phyloP scores from a whole-genome alignment of 1,140 invertebrate species.

The Drosophila lowei region DNA sequence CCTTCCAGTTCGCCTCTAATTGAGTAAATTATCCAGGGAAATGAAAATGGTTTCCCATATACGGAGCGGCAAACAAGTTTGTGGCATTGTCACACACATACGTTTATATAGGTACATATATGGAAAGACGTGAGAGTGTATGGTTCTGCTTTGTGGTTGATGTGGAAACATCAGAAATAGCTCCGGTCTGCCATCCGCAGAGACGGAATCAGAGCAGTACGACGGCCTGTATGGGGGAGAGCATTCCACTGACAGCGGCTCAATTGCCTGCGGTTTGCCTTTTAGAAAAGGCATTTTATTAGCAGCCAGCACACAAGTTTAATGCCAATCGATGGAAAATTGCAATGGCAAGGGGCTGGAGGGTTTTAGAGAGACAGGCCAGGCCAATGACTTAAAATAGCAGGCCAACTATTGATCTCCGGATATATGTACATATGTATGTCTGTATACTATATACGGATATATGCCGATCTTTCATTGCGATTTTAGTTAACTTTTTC shows the following conservation, averaged over 20 bases:
- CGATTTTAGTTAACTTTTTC: slow-evolving; percentile 2
- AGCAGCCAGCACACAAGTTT: slow-evolving; percentile 22
- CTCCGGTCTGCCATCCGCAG: slow-evolving; percentile 1
- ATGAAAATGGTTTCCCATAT: slow-evolving; percentile 63
- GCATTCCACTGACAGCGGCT: slow-evolving; percentile 31
- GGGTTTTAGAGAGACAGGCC: too few species aligned
- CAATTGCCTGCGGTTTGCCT: slow-evolving; percentile 54
- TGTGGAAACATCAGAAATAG: slow-evolving; percentile 55
- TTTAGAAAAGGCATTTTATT: slow-evolving; percentile 62
- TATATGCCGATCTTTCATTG: not conserved
- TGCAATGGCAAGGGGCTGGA: too few species aligned
- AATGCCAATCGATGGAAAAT: slow-evolving; percentile 40
- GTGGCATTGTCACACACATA: slow-evolving; percentile 26
- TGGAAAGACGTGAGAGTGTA: not conserved
- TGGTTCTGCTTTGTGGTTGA: slow-evolving; percentile 44
- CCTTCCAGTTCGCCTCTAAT: slow-evolving; percentile 74
- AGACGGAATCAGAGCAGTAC: slow-evolving; percentile 1
- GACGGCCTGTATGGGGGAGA: not conserved
- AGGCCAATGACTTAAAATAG: too few species aligned
- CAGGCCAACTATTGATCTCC: not conserved
- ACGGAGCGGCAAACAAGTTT: slow-evolving; percentile 36
- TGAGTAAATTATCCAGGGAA: slow-evolving; percentile 78
- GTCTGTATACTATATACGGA: too few species aligned
- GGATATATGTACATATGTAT: not conserved
- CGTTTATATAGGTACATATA: slow-evolving; percentile 2